Conservation (phyloP, 2,888 invertebrate species). For the Oscheius sp. region DNA sequence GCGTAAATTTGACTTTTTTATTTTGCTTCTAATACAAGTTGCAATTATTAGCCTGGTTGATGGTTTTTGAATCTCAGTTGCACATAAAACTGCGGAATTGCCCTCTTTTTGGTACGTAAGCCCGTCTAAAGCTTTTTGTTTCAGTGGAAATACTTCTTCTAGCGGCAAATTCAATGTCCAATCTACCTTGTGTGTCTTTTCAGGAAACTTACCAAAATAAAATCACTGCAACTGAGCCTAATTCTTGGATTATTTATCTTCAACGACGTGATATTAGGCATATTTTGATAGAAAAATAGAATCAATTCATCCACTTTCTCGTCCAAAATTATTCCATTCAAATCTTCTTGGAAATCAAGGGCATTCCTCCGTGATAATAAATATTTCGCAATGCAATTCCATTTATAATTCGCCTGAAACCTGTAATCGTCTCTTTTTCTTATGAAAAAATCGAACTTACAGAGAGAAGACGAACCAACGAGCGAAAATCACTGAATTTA, state of each 20-base stretch:
- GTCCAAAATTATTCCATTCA: background rate
- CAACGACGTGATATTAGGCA: background rate
- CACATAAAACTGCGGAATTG: too few species aligned
- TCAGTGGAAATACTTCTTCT: too few species aligned
- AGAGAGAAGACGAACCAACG: conserved; percentile 1
- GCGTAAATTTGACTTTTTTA: too few species aligned
- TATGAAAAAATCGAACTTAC: background rate
- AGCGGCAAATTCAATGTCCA: too few species aligned
- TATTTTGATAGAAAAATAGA: background rate
- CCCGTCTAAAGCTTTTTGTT: too few species aligned
- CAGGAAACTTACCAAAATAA: conserved; percentile 13
- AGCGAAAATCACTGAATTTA: background rate
- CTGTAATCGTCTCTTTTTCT: background rate
- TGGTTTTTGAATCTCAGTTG: too few species aligned
- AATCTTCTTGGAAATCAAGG: background rate
- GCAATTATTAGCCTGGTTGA: too few species aligned
- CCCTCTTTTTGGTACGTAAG: too few species aligned
- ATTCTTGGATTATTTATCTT: background rate
- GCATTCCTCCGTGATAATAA: background rate
- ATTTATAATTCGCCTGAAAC: conserved; percentile 5
- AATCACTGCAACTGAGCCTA: conserved; percentile 10
- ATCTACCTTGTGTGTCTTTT: too few species aligned
- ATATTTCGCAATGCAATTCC: background rate
- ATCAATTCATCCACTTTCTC: background rate
- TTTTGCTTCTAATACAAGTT: too few species aligned